Evolutionary conservation across 2,113 vertebrate genomes (phyloP).

Genomic region (Cavia porcellus): DNA sequence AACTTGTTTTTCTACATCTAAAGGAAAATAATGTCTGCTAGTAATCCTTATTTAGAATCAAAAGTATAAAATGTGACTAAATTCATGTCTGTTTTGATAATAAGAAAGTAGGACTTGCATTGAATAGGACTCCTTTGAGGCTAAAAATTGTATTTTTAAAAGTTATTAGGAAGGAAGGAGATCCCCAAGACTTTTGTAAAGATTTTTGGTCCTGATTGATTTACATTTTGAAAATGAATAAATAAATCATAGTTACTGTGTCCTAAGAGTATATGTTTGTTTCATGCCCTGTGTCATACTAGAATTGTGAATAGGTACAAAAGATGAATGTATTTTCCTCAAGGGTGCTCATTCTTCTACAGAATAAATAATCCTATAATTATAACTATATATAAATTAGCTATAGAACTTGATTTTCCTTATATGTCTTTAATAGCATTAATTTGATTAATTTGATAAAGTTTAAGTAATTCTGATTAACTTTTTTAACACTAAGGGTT

Average conservation of each 20-base stretch:
- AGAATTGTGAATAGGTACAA: background rate
- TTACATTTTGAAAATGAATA: background rate
- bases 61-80: background rate
- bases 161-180: background rate
- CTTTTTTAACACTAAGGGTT: background rate
- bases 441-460: slow-evolving; percentile 54
- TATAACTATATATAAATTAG: background rate
- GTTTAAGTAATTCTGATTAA: background rate
- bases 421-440: slow-evolving; percentile 23
- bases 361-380: background rate
- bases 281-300: background rate
- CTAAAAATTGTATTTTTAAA: background rate
- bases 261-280: background rate
- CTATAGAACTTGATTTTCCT: slow-evolving; percentile 19
- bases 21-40: background rate
- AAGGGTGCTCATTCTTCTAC: background rate
- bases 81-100: background rate
- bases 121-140: background rate
- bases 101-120: background rate
- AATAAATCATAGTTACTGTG: slow-evolving; percentile 2
- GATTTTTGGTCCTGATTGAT: background rate
- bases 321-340: background rate
- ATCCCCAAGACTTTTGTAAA: background rate
- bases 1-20: background rate
- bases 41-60: background rate